Evolutionary conservation across 2,113 vertebrate genomes (phyloP).

Genomic region (Uropsilus gracilis): DNA sequence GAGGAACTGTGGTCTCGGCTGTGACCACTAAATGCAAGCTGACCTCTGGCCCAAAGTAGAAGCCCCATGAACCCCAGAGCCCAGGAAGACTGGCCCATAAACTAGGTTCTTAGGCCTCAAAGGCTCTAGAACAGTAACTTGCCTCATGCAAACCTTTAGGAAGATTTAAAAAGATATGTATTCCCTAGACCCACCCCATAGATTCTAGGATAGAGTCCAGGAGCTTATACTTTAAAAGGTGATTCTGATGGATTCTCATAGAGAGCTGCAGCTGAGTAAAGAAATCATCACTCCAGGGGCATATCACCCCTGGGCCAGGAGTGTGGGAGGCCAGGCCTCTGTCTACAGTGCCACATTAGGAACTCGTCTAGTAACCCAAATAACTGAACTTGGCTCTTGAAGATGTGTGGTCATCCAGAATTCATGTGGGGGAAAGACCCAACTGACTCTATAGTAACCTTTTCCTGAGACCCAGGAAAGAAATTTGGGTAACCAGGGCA

Average conservation of each 20-base stretch:
- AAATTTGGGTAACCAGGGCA: not conserved
- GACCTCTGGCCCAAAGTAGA: not conserved
- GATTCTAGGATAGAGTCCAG: not conserved
- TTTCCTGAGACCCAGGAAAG: not conserved
- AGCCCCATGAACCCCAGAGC: not conserved
- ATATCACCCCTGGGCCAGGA: accelerated
- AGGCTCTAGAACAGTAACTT: not conserved
- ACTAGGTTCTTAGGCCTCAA: not conserved
- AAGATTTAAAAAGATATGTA: not conserved
- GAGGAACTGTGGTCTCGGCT: not conserved
- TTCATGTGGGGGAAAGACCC: not conserved
- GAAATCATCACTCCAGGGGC: not conserved
- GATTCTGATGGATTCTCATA: not conserved
- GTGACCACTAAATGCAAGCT: not conserved
- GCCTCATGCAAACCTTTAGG: not conserved
- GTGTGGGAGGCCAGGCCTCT: not conserved
- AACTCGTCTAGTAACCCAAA: too few relatives aligned
- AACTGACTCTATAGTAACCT: not conserved
- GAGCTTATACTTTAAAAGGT: not conserved
- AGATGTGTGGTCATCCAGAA: not conserved
- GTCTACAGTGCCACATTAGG: not conserved
- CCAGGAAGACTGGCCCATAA: not conserved
- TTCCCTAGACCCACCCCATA: not conserved
- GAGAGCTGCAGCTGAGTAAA: not conserved
- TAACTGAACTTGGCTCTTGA: not conserved